Evolutionary conservation across 2,797 vertebrate genomes (phyloP).

Genomic region (Channallabes apus): DNA sequence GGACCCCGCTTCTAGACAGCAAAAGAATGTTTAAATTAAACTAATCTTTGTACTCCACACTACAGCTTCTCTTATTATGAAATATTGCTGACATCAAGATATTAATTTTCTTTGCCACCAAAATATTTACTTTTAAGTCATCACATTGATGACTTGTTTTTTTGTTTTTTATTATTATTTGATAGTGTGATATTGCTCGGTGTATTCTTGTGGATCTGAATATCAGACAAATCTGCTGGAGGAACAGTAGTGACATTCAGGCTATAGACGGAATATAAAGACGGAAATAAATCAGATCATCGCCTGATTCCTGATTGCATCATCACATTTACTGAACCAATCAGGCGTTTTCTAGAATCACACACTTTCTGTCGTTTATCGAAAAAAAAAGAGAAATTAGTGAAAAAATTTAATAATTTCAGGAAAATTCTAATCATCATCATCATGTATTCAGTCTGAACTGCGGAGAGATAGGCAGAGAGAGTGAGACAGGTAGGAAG

Average conservation of each 20-base stretch:
- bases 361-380: conserved; percentile 24
- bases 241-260: conserved; percentile 5
- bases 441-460: conserved; percentile 18
- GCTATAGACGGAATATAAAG: no score
- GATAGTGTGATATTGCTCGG: conserved; percentile 10
- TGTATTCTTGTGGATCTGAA: conserved; percentile 29
- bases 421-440: conserved; percentile 48
- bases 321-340: conserved; percentile 34
- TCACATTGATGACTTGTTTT: background rate
- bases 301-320: conserved; percentile 37
- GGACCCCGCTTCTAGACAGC: no score
- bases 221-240: conserved; percentile 13
- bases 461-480: conserved; percentile 6
- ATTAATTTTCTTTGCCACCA: background rate
- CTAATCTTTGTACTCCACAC: no score
- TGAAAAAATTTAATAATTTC: conserved; percentile 43
- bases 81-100: conserved; percentile 31
- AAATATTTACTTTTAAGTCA: conserved; percentile 18
- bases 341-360: conserved; percentile 34
- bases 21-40: no score
- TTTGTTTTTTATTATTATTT: conserved; percentile 31
- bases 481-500: background rate
- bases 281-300: conserved; percentile 38
- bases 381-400: conserved; percentile 31
- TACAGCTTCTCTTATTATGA: background rate